These are phyloP conservation scores for Psylliodes chrysocephalus DNA, from an alignment of 2,888 invertebrate genomes.

Conservation along the genomic window DNA sequence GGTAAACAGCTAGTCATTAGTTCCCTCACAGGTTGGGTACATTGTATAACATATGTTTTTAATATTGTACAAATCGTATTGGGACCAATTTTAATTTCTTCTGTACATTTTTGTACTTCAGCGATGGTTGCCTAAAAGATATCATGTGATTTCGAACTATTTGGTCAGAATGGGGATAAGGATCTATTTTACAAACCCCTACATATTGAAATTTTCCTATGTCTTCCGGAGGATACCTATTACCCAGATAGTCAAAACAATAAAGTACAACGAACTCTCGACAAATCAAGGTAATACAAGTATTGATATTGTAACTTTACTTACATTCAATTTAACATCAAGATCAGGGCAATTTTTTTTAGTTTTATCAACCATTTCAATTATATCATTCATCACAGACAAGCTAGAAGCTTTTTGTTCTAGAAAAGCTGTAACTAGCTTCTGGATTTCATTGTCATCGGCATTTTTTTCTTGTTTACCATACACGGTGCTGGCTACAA, in stretches of 20 bases:
- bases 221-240: too few species aligned
- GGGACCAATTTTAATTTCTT: constrained; percentile 34
- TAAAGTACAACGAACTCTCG: too few species aligned
- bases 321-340: constrained; percentile 29
- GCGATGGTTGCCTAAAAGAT: constrained; percentile 17
- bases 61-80: constrained; percentile 39
- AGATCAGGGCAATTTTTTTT: constrained; percentile 34
- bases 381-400: constrained; percentile 21
- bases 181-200: too few species aligned
- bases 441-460: constrained; percentile 6
- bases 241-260: too few species aligned
- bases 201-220: too few species aligned
- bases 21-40: constrained; percentile 36
- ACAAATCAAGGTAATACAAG: too few species aligned
- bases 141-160: too few species aligned
- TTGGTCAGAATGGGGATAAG: too few species aligned
- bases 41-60: constrained; percentile 32
- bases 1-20: constrained; percentile 35
- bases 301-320: too few species aligned
- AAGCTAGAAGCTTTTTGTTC: constrained; percentile 23
- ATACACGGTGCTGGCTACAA: background rate
- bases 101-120: constrained; percentile 28
- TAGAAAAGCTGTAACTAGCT: constrained; percentile 6
- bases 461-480: background rate
- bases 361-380: constrained; percentile 18